Evolutionary conservation across 1,140 invertebrate species (phyloP).

Genomic region (Carcinoscorpius rotundicauda): DNA sequence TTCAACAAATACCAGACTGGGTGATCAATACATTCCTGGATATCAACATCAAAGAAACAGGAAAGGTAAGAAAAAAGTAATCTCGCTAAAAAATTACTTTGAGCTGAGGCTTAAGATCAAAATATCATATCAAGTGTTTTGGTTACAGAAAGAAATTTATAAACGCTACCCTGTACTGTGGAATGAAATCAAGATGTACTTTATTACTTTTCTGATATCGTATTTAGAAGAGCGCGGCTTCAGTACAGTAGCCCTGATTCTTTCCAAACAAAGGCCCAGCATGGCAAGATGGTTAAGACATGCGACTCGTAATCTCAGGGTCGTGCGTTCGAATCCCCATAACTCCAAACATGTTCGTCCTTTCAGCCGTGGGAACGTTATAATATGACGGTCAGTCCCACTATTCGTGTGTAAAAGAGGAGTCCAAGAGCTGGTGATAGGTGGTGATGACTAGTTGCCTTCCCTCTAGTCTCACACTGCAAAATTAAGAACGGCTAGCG

Average conservation of each 20-base stretch:
- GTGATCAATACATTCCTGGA: constrained; percentile 14
- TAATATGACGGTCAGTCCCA: too few relatives aligned
- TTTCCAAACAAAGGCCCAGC: constrained; percentile 11
- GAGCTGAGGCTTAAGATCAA: constrained; percentile 17
- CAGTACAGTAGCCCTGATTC: constrained; percentile 8
- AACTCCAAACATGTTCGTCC: too few relatives aligned
- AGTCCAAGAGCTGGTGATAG: too few relatives aligned
- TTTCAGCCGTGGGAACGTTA: too few relatives aligned
- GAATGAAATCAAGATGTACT: constrained; percentile 16
- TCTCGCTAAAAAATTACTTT: constrained; percentile 12
- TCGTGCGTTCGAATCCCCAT: too few relatives aligned
- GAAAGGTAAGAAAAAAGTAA: constrained; percentile 4
- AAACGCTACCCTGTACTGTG: constrained; percentile 4
- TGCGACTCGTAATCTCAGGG: too few relatives aligned
- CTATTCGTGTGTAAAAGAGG: too few relatives aligned
- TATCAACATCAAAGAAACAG: constrained; percentile 1
- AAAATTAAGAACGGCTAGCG: too few relatives aligned
- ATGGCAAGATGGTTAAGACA: too few relatives aligned
- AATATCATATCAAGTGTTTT: constrained; percentile 20
- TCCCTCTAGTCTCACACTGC: too few relatives aligned
- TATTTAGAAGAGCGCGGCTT: constrained; percentile 20
- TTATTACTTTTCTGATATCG: constrained; percentile 21
- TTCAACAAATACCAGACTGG: constrained; percentile 18
- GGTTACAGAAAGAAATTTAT: constrained; percentile 16
- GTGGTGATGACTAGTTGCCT: too few relatives aligned